A percentile compares a stretch with the other conserved stretches of the same genome.
phyloP scores from a whole-genome alignment of 2,797 vertebrate genomes.

The Anniella stebbinsi region DNA sequence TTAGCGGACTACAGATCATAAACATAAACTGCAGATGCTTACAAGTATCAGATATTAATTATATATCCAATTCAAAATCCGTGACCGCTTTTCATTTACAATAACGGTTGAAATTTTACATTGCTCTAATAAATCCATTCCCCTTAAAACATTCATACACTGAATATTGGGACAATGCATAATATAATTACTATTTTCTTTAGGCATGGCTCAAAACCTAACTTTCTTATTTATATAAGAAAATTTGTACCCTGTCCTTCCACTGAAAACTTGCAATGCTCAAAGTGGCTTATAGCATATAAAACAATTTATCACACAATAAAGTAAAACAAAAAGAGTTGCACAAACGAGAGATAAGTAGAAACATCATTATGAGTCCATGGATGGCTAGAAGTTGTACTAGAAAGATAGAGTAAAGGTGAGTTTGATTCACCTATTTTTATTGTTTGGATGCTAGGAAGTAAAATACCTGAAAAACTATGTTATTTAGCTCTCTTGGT shows the following conservation, averaged over 20 bases:
- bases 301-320: not conserved
- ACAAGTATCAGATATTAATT: not conserved
- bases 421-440: not conserved
- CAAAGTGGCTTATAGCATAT: not conserved
- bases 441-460: not conserved
- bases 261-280: not conserved
- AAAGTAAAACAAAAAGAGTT: not conserved
- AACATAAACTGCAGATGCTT: not conserved
- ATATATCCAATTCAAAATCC: not conserved
- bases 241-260: not conserved
- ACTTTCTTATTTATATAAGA: not conserved
- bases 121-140: not conserved
- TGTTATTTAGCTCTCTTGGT: constrained; percentile 28
- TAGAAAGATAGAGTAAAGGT: constrained; percentile 5
- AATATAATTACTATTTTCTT: not conserved
- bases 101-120: not conserved
- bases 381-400: not conserved
- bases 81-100: not conserved
- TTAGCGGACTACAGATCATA: not conserved
- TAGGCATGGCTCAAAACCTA: not conserved
- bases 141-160: not conserved
- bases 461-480: not conserved
- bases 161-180: not conserved
- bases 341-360: not conserved
- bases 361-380: not conserved